A percentile compares a stretch with the other conserved stretches of the same genome.
Evolutionary conservation across 2,113 vertebrate species (phyloP).

Genomic region (Connochaetes taurinus): DNA sequence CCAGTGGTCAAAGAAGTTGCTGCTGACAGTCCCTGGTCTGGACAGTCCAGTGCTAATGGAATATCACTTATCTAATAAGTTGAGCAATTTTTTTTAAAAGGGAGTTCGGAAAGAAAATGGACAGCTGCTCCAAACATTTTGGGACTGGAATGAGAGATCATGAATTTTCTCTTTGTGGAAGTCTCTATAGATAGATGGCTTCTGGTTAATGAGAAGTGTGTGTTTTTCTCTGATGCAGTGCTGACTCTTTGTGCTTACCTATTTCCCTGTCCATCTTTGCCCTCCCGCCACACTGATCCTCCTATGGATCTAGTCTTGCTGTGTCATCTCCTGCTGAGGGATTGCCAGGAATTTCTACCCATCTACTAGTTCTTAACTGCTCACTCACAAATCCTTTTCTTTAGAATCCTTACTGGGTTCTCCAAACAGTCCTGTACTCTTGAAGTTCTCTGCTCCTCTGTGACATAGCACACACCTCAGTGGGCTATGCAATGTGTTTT

Average conservation of each 20-base stretch:
- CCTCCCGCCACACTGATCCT: not conserved
- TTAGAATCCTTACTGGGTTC: not conserved
- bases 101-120: not conserved
- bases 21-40: not conserved
- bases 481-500: not conserved
- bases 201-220: not conserved
- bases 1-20: not conserved
- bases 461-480: accelerated
- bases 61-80: not conserved
- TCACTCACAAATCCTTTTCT: not conserved
- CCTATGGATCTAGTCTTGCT: not conserved
- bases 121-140: not conserved
- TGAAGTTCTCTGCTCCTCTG: not conserved
- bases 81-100: not conserved
- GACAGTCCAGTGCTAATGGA: not conserved
- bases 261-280: not conserved
- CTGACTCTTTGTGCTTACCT: not conserved
- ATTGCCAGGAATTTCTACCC: not conserved
- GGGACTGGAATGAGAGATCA: not conserved
- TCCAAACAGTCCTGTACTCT: not conserved
- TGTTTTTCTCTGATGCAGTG: not conserved
- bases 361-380: not conserved
- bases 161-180: not conserved
- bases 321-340: not conserved
- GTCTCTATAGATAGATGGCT: not conserved